Base-by-base conservation (phyloP, 2,797 vertebrate species). In the Hydrolagus colliei region DNA sequence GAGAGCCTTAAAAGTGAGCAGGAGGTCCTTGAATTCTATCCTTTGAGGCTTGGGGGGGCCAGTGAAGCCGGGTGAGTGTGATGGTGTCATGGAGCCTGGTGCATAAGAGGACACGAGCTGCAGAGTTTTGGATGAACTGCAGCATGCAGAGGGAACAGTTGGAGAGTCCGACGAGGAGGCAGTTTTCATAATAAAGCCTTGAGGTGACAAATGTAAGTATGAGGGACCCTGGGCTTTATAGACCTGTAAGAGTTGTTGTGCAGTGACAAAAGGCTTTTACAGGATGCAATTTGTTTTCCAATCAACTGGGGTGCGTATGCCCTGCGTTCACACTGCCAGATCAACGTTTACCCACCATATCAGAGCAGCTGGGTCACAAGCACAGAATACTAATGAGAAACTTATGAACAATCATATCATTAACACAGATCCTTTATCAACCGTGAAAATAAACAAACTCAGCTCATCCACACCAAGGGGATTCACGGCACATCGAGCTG, bases 231-330 rank as follows among this genome's bases (percentile, higher is more conserved):
- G 41, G 41, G 41, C 2, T 52, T 52, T 52, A 52, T 52, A 52
- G 41, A 52, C 41, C 2, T 3, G 41, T 52, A 52, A 3, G 6
- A 75, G 32, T 14, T 72, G 68, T 6, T n/a, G 68, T 4, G 0
- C 6, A 1, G 1, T 72, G 18, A n/a, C 68, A 14, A 14, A 71
- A 71, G 67, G 67, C 18, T n/a, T 72, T 8, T n/a, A 52, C 14
- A 77, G 75, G 75, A 61, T 77, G 75, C 75, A 52, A 61, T 77
- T 77, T 77, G 59, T 77, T 20, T 77, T n/a, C 75, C 18, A 77
- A 35, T 18, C 75, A 59, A 77, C 41, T 20, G n/a, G 74, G 59
- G 7, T 20, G 75, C n/a, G 18, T 77, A n/a, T 77, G 41, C 41
- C 20, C 75, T 18, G 75, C 52, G 75, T 52, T 52, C 75, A 77